Conservation (phyloP, 2,113 vertebrate genomes). For the Zootoca vivipara region DNA sequence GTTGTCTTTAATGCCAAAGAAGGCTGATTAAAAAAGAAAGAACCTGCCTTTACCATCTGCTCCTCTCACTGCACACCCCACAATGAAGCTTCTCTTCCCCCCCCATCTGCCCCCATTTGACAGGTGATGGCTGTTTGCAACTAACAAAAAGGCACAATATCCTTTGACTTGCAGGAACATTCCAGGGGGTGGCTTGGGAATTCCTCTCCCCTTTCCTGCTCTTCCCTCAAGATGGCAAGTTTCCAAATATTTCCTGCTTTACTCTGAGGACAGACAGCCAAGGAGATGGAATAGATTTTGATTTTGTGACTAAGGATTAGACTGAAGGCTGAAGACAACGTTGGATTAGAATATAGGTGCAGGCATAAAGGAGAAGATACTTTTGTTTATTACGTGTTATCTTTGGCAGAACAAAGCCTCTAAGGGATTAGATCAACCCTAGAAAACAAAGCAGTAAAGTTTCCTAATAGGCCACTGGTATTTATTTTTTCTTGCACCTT, state of each 20-base stretch:
- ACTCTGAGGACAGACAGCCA: background rate
- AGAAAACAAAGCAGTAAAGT: background rate
- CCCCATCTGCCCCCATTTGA: background rate
- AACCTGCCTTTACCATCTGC: constrained; percentile 82
- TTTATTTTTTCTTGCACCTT: background rate
- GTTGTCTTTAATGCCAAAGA: constrained; percentile 79
- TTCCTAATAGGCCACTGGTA: background rate
- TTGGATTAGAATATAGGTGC: background rate
- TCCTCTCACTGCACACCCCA: constrained; percentile 53
- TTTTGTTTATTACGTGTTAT: background rate
- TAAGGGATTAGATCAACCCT: background rate
- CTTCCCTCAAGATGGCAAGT: background rate
- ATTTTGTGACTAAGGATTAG: background rate
- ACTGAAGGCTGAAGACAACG: background rate
- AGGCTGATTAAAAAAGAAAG: constrained; percentile 28
- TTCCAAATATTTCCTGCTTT: background rate
- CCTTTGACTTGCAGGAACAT: constrained; percentile 11
- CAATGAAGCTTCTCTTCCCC: background rate
- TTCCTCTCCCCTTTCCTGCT: background rate
- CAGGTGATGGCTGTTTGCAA: constrained; percentile 9
- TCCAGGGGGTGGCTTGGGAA: background rate
- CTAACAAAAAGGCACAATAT: background rate
- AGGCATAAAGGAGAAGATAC: background rate
- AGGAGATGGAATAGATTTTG: background rate
- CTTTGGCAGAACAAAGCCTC: background rate